phyloP scores from a whole-genome alignment of 92 coral and sea anemone species.

The Palythoa heliodiscus region DNA sequence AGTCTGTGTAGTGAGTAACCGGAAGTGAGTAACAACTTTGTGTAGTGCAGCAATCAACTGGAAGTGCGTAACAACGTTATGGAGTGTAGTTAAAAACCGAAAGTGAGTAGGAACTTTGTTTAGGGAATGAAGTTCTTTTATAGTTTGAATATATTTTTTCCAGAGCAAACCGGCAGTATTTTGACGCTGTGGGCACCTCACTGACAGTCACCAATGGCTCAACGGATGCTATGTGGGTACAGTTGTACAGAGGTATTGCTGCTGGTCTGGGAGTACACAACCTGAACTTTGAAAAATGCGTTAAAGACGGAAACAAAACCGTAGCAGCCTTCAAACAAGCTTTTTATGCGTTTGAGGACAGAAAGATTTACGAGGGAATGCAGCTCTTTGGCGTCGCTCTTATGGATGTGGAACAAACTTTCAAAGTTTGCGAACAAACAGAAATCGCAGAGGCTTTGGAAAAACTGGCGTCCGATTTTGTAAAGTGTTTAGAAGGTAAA shows the following conservation, averaged over 20 bases:
- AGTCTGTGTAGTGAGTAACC: too few relatives aligned
- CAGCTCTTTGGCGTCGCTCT: constrained; percentile 73
- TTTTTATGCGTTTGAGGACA: constrained; percentile 76
- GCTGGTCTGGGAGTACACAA: constrained; percentile 76
- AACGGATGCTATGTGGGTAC: constrained; percentile 76
- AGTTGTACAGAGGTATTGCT: constrained; percentile 79
- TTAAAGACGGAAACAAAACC: constrained; percentile 82
- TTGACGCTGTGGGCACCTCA: constrained; percentile 74
- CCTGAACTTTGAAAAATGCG: constrained; percentile 79
- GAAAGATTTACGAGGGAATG: constrained; percentile 66
- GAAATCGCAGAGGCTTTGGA: constrained; percentile 79
- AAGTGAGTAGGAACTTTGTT: too few relatives aligned
- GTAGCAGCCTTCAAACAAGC: constrained; percentile 74
- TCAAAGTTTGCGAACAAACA: constrained; percentile 75
- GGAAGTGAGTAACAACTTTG: too few relatives aligned
- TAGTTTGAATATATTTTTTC: neutral
- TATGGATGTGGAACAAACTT: constrained; percentile 71
- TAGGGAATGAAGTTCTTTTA: too few relatives aligned
- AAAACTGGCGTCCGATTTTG: constrained; percentile 75
- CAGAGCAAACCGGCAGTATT: constrained; percentile 64
- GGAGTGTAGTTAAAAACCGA: too few relatives aligned
- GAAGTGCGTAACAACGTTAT: too few relatives aligned
- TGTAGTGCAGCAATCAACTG: too few relatives aligned
- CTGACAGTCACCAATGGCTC: constrained; percentile 66
- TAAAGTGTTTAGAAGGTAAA: constrained; percentile 70